Evolutionary conservation across 2,888 invertebrate species (phyloP), one percentile per base, ranked within the genome.

Genomic region (Ophion ellenae): DNA sequence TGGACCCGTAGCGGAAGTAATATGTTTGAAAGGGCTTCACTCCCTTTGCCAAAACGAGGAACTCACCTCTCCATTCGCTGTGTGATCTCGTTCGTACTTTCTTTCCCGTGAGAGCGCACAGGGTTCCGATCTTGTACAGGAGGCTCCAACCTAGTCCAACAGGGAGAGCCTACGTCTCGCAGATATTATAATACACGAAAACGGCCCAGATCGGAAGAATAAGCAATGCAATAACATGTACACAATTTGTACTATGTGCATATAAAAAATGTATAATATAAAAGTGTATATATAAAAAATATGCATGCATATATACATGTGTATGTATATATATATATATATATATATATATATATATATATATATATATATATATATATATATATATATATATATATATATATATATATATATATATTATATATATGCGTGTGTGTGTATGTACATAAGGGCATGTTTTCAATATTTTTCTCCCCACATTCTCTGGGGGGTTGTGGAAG

Each of bases 11-110:
- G 80, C 64, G 76, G 66, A 84, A 84, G 80, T 80, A 84, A 84
- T 80, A 84, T 69, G 80, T 71, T 80, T 71, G 84, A 75, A 80
- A 71, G 76, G 80, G 75, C 80, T 80, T 61, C 73, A 73, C 66
- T 45, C 6, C 53, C 47, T 24, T 36, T 61, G n/a, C 53, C 53
- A 28, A 14, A 7, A 45, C 53, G 67, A 67, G 17, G 32, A 77
- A 61, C 24, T 73, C 73, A 53, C 71, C 57, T 57, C 64, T 74
- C 73, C 59, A 57, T 67, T 59, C 28, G 47, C 40, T 10, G 53
- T 53, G 53, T 53, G 17, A 53, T 53, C 53, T 24, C 40, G 20
- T 20, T n/a, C n/a, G 24, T 53, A 28, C 47, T 74, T n/a, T 24
- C 76, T 47, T 70, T 47, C 64, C 14, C 1, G 53, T 64, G 61